These are phyloP conservation scores for Orientallactaga bullata DNA, from an alignment of 2,113 vertebrate species.

Conservation along the genomic window DNA sequence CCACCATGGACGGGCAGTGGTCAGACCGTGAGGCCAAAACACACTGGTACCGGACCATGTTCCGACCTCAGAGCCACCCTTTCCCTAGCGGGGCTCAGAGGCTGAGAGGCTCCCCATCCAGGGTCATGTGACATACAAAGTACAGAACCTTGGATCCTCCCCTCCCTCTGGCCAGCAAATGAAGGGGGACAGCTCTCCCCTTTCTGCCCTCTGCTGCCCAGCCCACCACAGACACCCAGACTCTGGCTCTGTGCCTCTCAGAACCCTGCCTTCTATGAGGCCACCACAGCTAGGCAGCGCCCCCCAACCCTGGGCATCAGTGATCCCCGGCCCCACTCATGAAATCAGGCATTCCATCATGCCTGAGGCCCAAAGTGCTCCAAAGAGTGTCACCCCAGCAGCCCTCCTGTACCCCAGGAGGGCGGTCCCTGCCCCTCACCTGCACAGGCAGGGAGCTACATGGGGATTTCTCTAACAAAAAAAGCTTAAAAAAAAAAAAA, in stretches of 20 bases:
- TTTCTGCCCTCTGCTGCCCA: background rate
- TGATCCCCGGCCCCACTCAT: too few species aligned
- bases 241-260: background rate
- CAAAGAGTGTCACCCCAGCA: background rate
- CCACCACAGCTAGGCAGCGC: background rate
- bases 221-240: background rate
- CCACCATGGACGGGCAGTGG: background rate
- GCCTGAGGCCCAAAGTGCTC: background rate
- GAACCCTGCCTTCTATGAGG: background rate
- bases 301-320: background rate
- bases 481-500: too few species aligned
- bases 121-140: background rate
- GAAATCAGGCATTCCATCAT: background rate
- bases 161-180: background rate
- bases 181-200: background rate
- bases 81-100: background rate
- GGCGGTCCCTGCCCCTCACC: too few species aligned
- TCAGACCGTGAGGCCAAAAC: background rate
- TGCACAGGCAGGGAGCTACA: background rate
- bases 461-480: background rate
- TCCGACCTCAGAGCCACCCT: background rate
- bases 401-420: background rate
- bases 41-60: fast-evolving
- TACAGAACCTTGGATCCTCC: background rate
- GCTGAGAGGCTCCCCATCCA: background rate